Percentiles rank a stretch among this genome's conserved stretches.
These are phyloP conservation scores for Copidosoma floridanum DNA, from an alignment of 1,140 invertebrate species.

Conservation along the genomic window DNA sequence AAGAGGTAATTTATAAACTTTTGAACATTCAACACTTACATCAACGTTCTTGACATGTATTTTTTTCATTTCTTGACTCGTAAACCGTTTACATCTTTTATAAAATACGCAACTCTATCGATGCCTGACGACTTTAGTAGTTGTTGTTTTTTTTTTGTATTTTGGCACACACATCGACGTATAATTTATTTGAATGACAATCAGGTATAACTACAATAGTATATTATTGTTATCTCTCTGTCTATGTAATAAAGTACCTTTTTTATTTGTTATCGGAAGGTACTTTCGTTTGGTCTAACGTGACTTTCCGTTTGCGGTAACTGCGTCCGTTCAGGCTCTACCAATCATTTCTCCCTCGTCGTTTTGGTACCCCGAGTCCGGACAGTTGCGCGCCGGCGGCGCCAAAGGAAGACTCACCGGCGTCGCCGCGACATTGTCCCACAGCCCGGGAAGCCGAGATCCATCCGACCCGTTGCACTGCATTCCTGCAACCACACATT, in stretches of 20 bases:
- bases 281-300: too few relatives aligned
- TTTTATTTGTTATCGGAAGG: background rate
- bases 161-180: too few relatives aligned
- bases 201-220: background rate
- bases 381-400: constrained; percentile 54
- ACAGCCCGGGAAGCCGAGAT: constrained; percentile 74
- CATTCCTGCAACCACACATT: constrained; percentile 73
- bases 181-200: background rate
- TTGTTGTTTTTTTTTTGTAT: constrained; percentile 2
- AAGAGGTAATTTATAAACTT: constrained; percentile 41
- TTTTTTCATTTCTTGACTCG: constrained; percentile 12
- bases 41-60: constrained; percentile 16
- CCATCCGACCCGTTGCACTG: constrained; percentile 93
- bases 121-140: too few relatives aligned
- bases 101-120: constrained; percentile 16
- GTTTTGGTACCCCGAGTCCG: constrained; percentile 1
- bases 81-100: constrained; percentile 26
- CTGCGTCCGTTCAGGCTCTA: too few relatives aligned
- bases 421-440: constrained; percentile 64
- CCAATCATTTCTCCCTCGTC: too few relatives aligned
- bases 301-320: background rate
- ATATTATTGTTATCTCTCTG: background rate
- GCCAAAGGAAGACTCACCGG: constrained; percentile 56
- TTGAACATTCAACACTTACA: constrained; percentile 31
- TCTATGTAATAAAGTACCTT: background rate